Base-by-base conservation (phyloP, 1,140 invertebrate species). In the Drosophila kepulauana region DNA sequence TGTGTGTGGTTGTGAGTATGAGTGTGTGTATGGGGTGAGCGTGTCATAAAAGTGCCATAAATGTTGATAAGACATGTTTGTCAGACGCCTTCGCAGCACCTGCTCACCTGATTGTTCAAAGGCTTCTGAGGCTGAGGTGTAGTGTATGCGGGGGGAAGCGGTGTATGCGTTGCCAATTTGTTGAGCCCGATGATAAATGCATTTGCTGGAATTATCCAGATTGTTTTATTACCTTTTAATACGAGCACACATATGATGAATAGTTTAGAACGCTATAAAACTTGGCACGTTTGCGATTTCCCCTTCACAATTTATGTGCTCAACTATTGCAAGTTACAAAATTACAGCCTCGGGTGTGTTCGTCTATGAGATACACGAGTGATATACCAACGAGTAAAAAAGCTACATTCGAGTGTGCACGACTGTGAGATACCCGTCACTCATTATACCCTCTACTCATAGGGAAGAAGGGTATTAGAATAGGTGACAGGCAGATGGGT, bases 41-140 rank as follows among this genome's bases (percentile, higher is more conserved):
- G 74, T 20, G 54, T 56, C 80, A 75, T 87, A 80, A 88, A 87
- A 80, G 77, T 84, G 84, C 48, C 84, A 87, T 88, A 87, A 87
- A 87, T 78, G 85, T 88, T 87, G 84, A 87, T 87, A 87, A 88
- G 84, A 66, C 85, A 88, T 78, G 85, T 88, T 88, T 78, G 82
- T 86, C 75, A 72, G 48, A 16, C 48, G 25, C 48, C 62, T 62
- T 43, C n/a, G 10, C 28, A 54, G 54, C 66, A 65, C 66, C 67
- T 71, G 61, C 61, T 56, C 33, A 15, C 58, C 30, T 62, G 56
- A 58, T 73, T 67, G 46, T 56, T 59, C 54, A 58, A 41, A 63
- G 57, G 48, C 25, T 16, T 45, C 16, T 8, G 5, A 6, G n/a
- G 6, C 35, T 43, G 3, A 16, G 41, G 3, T 13, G 6, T 28